Conservation (phyloP, 2,113 vertebrate genomes). For the Chloroceryle aenea region DNA sequence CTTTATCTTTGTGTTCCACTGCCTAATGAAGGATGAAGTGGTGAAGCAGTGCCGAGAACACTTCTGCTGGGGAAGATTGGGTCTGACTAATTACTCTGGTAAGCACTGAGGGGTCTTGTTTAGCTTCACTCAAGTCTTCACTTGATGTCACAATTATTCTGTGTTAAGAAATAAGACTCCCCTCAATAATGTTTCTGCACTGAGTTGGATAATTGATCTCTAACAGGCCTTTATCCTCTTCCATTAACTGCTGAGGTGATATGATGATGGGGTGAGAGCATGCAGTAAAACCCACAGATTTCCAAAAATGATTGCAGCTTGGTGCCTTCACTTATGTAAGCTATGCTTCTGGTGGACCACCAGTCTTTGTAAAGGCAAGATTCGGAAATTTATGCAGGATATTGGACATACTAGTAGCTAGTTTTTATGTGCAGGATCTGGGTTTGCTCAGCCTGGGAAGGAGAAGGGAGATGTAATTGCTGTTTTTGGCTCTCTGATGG, state of each 20-base stretch:
- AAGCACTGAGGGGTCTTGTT: slow-evolving; percentile 35
- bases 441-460: not conserved
- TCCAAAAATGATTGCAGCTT: not conserved
- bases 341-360: not conserved
- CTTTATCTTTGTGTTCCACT: slow-evolving; percentile 90
- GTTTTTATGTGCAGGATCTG: not conserved
- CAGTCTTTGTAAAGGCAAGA: not conserved
- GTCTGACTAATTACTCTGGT: slow-evolving; percentile 83
- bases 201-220: not conserved
- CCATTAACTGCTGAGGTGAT: not conserved
- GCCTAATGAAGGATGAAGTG: slow-evolving; percentile 89
- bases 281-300: not conserved
- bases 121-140: not conserved
- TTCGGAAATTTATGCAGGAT: not conserved
- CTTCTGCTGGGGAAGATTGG: slow-evolving; percentile 79
- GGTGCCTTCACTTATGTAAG: not conserved
- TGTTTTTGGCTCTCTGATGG: not conserved
- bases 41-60: slow-evolving; percentile 82
- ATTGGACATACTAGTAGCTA: not conserved
- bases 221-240: not conserved
- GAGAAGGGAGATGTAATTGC: not conserved
- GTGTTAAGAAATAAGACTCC: not conserved
- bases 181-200: not conserved
- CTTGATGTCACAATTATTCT: not conserved
- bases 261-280: not conserved